Percentiles rank a stretch among this genome's conserved stretches.
phyloP scores from a whole-genome alignment of 1,140 invertebrate species.

The Rhynchophorus ferrugineus region DNA sequence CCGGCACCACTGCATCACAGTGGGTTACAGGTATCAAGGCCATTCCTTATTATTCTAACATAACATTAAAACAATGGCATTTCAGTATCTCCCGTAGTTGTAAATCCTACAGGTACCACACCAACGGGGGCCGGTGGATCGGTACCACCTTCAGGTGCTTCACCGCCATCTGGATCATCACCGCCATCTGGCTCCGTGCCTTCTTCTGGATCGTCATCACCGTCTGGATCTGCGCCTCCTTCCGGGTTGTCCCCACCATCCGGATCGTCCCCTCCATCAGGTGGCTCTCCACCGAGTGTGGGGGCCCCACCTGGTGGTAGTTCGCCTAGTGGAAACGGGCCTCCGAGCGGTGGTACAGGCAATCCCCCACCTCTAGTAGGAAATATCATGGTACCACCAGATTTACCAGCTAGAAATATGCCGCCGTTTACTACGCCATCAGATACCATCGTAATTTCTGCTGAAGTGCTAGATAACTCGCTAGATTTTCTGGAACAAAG shows the following conservation, averaged over 20 bases:
- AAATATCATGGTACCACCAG: conserved; percentile 9
- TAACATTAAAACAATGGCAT: too few species aligned
- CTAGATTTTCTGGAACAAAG: conserved; percentile 5
- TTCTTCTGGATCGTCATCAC: neutral
- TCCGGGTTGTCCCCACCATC: neutral
- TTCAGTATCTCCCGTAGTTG: neutral
- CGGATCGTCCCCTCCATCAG: neutral
- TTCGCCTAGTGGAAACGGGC: neutral
- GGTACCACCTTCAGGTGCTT: neutral
- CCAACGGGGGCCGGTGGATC: neutral
- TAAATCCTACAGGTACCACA: neutral
- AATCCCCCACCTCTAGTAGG: conserved; percentile 1
- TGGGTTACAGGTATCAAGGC: too few species aligned
- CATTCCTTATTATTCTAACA: too few species aligned
- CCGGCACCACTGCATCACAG: neutral
- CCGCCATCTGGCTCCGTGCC: neutral
- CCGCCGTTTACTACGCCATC: neutral
- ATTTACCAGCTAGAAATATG: neutral
- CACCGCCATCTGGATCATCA: neutral
- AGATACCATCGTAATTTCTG: conserved; percentile 12
- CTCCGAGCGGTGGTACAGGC: neutral
- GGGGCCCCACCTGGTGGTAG: neutral
- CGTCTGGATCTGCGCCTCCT: neutral
- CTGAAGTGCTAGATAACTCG: conserved; percentile 7
- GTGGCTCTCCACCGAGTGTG: neutral